Evolutionary conservation across 2,113 vertebrate species (phyloP).

Genomic region (Cinclus mexicanus): DNA sequence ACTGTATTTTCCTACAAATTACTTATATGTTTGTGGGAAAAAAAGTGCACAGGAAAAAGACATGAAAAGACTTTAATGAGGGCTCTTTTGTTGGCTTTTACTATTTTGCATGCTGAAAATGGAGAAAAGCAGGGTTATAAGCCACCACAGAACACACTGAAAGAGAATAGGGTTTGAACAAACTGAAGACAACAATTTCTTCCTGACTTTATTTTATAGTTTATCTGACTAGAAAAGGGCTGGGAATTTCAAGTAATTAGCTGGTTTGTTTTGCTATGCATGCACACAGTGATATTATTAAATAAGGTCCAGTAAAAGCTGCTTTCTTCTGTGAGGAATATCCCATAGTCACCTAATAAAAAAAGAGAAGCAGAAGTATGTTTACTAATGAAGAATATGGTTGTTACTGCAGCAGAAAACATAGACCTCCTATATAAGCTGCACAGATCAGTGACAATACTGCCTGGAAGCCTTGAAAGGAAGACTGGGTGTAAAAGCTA

Average conservation of each 20-base stretch:
- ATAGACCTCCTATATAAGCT: not conserved
- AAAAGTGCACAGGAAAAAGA: not conserved
- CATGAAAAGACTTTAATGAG: not conserved
- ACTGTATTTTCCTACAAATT: not conserved
- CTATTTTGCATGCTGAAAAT: not conserved
- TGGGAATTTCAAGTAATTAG: not conserved
- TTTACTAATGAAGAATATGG: not conserved
- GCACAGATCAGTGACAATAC: not conserved
- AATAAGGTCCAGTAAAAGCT: not conserved
- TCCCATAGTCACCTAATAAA: not conserved
- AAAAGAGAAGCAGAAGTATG: not conserved
- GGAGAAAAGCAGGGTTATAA: not conserved
- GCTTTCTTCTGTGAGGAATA: not conserved
- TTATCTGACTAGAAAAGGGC: not conserved
- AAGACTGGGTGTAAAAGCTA: not conserved
- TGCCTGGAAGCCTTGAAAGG: not conserved
- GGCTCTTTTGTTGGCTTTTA: not conserved
- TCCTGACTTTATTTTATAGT: not conserved
- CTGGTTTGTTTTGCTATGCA: not conserved
- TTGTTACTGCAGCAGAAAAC: not conserved
- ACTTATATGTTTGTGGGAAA: not conserved
- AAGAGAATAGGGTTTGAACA: not conserved
- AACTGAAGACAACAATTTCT: not conserved
- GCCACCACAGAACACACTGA: not conserved
- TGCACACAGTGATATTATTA: not conserved